Percentiles rank a stretch among this genome's conserved stretches.
These are phyloP conservation scores for Lithosia quadra DNA, from an alignment of 2,888 invertebrate genomes.

Conservation along the genomic window DNA sequence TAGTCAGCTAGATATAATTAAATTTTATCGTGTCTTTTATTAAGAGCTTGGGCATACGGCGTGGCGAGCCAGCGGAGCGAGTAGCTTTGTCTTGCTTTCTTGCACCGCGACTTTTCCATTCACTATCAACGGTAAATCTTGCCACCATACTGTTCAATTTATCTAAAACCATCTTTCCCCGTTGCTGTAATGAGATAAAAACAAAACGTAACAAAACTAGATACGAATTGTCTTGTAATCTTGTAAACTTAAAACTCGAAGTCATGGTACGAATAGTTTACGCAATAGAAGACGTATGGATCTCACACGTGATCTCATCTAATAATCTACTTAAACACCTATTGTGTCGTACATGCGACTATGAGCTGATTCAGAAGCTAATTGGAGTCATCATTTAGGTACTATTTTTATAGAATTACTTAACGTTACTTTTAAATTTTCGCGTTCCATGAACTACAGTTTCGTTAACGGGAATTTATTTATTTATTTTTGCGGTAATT, in stretches of 20 bases:
- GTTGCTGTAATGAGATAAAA: slow-evolving; percentile 42
- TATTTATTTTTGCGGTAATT: neutral
- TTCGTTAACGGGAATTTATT: neutral
- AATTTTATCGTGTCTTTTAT: slow-evolving; percentile 78
- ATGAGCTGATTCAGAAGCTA: neutral
- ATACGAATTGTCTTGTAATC: neutral
- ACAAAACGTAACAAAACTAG: slow-evolving; percentile 13
- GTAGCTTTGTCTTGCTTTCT: slow-evolving; percentile 73
- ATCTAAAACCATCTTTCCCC: slow-evolving; percentile 56
- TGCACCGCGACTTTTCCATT: slow-evolving; percentile 62
- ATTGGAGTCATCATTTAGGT: neutral
- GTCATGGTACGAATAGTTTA: neutral
- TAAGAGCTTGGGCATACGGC: slow-evolving; percentile 67
- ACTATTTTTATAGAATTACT: neutral
- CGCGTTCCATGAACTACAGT: neutral
- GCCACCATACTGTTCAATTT: slow-evolving; percentile 68
- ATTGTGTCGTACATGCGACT: neutral
- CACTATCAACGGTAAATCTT: slow-evolving; percentile 72
- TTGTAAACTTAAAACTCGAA: neutral
- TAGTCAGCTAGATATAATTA: slow-evolving; percentile 75
- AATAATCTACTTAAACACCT: neutral
- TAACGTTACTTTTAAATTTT: neutral
- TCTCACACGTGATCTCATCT: neutral
- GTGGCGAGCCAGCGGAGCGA: slow-evolving; percentile 67
- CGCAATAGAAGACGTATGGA: neutral